Evolutionary conservation across 2,797 vertebrate genomes (phyloP).

Genomic region (Syngnathus acus): DNA sequence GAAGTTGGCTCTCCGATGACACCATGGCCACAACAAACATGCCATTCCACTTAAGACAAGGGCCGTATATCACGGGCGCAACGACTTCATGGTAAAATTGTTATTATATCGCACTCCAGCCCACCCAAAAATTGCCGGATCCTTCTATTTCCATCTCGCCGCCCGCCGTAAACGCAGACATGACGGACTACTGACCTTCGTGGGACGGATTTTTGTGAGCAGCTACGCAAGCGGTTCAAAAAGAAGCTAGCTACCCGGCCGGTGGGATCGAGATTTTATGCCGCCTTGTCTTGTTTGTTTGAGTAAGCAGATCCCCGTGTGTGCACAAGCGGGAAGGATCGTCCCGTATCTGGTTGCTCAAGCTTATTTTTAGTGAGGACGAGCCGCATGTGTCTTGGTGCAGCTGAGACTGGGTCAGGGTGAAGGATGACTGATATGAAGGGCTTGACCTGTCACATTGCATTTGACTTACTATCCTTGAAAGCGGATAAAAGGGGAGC

Average conservation of each 20-base stretch:
- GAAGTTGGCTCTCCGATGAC: background rate
- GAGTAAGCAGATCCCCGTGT: conserved; percentile 25
- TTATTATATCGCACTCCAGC: background rate
- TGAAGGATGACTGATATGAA: conserved; percentile 66
- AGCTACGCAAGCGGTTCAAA: conserved; percentile 2
- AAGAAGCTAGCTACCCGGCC: background rate
- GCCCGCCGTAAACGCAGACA: background rate
- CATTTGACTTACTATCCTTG: conserved; percentile 66
- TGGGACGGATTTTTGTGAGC: background rate
- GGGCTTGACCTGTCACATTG: conserved; percentile 64
- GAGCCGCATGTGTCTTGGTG: conserved; percentile 41
- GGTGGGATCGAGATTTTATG: conserved; percentile 27
- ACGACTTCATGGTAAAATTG: background rate
- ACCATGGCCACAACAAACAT: background rate
- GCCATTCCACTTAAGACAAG: background rate
- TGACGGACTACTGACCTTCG: background rate
- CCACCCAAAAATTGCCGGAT: background rate
- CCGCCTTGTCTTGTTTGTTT: conserved; percentile 25
- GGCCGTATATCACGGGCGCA: background rate
- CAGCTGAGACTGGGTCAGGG: conserved; percentile 56
- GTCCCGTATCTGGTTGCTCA: conserved; percentile 28
- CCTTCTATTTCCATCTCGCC: background rate
- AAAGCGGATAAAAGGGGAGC: conserved; percentile 63
- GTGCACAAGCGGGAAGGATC: conserved; percentile 21
- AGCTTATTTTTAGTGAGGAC: conserved; percentile 40